These are phyloP conservation scores for Leucophora obtusa DNA, from an alignment of 2,888 invertebrate genomes.

Conservation along the genomic window DNA sequence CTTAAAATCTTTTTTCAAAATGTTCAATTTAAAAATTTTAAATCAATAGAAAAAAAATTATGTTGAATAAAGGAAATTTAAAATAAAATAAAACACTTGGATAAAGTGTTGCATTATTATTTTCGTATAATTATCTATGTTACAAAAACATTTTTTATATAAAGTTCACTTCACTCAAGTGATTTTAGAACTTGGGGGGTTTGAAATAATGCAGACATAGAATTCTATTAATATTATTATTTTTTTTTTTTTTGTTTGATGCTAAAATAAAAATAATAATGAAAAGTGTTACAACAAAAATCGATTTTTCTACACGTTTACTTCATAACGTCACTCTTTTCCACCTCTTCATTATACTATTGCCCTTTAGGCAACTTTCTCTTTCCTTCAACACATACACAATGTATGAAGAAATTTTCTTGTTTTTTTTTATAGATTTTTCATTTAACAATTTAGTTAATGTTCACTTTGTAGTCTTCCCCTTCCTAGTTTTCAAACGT, in stretches of 20 bases:
- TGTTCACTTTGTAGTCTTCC: not conserved
- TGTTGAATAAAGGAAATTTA: no score
- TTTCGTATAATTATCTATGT: no score
- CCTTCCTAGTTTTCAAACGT: not conserved
- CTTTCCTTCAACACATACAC: constrained; percentile 6
- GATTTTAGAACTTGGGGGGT: no score
- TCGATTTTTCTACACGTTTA: constrained; percentile 52
- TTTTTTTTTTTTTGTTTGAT: not conserved
- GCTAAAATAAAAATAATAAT: not conserved
- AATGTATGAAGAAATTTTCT: not conserved
- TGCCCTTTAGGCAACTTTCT: constrained; percentile 29
- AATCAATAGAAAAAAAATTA: no score
- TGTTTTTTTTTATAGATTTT: constrained; percentile 1
- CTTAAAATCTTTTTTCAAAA: no score
- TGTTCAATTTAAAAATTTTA: no score
- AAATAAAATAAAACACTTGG: not conserved
- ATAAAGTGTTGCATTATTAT: no score
- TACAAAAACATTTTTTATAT: no score
- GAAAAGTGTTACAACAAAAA: constrained; percentile 38
- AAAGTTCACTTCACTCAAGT: no score
- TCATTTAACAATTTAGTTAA: not conserved
- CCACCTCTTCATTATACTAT: constrained; percentile 11
- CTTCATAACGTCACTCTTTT: not conserved
- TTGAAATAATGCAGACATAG: no score
- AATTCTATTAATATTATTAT: not conserved